Percentiles rank a stretch among this genome's conserved stretches.
Conservation (phyloP, 1,140 invertebrate species). For the Pygmarrhopalites habei region DNA sequence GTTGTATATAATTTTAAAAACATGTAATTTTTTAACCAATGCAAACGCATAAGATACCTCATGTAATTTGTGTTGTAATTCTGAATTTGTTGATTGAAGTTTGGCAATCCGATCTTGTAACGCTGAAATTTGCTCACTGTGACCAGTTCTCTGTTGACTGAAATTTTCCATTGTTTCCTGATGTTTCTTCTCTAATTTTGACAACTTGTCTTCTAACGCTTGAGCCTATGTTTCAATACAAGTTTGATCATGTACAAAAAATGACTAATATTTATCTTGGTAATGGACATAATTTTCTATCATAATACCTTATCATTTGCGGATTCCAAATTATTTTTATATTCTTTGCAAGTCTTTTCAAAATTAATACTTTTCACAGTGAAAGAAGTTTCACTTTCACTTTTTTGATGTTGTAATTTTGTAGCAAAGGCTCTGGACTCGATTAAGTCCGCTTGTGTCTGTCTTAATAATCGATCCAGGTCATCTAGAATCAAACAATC, state of each 20-base stretch:
- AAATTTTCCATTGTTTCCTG: constrained; percentile 2
- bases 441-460: constrained; percentile 31
- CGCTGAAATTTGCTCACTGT: background rate
- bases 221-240: constrained; percentile 14
- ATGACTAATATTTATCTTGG: constrained; percentile 1
- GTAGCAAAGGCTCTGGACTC: constrained; percentile 21
- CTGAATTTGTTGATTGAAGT: constrained; percentile 22
- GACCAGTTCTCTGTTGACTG: constrained; percentile 2
- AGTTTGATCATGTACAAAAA: constrained; percentile 8
- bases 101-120: constrained; percentile 8
- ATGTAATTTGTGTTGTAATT: constrained; percentile 16
- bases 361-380: constrained; percentile 20
- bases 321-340: background rate
- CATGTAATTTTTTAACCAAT: too few species aligned
- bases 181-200: constrained; percentile 15
- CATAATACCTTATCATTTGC: background rate
- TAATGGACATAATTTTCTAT: too few species aligned
- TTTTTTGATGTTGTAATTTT: constrained; percentile 31
- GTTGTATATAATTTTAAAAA: constrained; percentile 1
- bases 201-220: constrained; percentile 11
- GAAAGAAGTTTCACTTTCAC: constrained; percentile 1
- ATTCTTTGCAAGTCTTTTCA: constrained; percentile 3
- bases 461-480: constrained; percentile 23
- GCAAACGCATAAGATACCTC: too few species aligned
- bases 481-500: too few species aligned